Percentiles rank a stretch among this genome's conserved stretches.
Evolutionary conservation across 2,888 invertebrate genomes (phyloP).

Genomic region (Brenthis ino): DNA sequence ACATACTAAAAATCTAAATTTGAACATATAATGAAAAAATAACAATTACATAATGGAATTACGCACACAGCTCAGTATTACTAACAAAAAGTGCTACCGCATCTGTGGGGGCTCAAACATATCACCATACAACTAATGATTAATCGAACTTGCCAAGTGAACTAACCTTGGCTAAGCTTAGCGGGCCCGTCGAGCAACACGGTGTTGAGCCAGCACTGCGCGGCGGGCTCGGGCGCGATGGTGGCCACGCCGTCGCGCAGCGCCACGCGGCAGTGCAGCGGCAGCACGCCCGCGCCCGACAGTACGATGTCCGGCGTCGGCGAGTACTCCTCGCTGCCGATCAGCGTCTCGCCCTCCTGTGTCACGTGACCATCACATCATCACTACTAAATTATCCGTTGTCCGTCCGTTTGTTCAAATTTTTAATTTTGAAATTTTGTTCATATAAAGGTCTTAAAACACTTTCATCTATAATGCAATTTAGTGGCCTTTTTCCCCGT

Average conservation of each 20-base stretch:
- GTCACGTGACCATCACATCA: too few species aligned
- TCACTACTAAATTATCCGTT: too few species aligned
- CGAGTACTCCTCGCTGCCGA: conserved; percentile 89
- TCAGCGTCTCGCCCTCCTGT: conserved; percentile 92
- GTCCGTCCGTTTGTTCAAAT: too few species aligned
- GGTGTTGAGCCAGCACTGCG: conserved; percentile 92
- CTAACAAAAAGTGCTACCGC: background rate
- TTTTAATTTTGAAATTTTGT: too few species aligned
- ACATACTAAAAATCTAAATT: too few species aligned
- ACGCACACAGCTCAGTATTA: background rate
- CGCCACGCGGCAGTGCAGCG: conserved; percentile 89
- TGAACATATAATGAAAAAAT: too few species aligned
- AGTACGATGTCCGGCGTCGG: conserved; percentile 90
- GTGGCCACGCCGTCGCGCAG: conserved; percentile 88
- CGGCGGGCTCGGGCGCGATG: conserved; percentile 86
- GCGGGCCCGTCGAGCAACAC: conserved; percentile 89
- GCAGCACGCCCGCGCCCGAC: conserved; percentile 88
- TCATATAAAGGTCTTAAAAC: too few species aligned
- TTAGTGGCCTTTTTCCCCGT: too few species aligned
- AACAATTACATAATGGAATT: background rate
- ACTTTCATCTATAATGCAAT: too few species aligned
- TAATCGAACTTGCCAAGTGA: too few species aligned
- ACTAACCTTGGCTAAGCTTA: conserved; percentile 86
- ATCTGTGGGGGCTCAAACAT: too few species aligned
- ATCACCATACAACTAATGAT: too few species aligned